Evolutionary conservation across 2,888 invertebrate species (phyloP).

Genomic region (Pammene fasciana): DNA sequence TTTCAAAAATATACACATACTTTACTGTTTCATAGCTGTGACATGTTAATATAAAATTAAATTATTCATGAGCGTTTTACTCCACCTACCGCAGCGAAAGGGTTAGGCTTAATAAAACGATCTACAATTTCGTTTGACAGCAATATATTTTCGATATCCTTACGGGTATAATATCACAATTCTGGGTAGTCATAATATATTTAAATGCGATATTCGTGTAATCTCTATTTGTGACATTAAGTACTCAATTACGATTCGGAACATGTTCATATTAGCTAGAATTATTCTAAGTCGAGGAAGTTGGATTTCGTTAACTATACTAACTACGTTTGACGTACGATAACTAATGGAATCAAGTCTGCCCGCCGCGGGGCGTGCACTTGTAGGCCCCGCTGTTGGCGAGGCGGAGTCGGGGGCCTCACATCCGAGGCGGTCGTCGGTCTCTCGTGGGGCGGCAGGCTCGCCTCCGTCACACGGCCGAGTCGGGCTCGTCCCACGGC

Average conservation of each 20-base stretch:
- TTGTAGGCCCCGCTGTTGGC: neutral
- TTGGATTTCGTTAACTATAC: conserved; percentile 15
- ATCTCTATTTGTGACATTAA: conserved; percentile 42
- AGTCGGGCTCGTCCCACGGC: conserved; percentile 80
- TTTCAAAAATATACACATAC: conserved; percentile 22
- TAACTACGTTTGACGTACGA: neutral
- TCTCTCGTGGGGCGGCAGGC: neutral
- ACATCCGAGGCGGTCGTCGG: conserved; percentile 13
- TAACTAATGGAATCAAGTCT: conserved; percentile 31
- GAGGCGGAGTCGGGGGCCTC: conserved; percentile 17
- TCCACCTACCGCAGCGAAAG: conserved; percentile 17
- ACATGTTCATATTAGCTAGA: conserved; percentile 21
- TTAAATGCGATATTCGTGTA: conserved; percentile 64
- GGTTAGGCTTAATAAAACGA: conserved; percentile 19
- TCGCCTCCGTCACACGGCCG: conserved; percentile 67
- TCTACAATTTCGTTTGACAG: conserved; percentile 16
- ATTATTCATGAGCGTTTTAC: conserved; percentile 27
- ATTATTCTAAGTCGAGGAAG: conserved; percentile 11
- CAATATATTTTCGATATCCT: conserved; percentile 54
- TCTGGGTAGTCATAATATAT: conserved; percentile 57
- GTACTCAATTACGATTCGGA: conserved; percentile 25
- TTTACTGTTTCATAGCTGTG: conserved; percentile 30
- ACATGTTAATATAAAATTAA: conserved; percentile 33
- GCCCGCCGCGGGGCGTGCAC: conserved; percentile 1
- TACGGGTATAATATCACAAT: conserved; percentile 68